Conservation (phyloP, 2,797 vertebrate genomes). For the Aphelocoma californica region DNA sequence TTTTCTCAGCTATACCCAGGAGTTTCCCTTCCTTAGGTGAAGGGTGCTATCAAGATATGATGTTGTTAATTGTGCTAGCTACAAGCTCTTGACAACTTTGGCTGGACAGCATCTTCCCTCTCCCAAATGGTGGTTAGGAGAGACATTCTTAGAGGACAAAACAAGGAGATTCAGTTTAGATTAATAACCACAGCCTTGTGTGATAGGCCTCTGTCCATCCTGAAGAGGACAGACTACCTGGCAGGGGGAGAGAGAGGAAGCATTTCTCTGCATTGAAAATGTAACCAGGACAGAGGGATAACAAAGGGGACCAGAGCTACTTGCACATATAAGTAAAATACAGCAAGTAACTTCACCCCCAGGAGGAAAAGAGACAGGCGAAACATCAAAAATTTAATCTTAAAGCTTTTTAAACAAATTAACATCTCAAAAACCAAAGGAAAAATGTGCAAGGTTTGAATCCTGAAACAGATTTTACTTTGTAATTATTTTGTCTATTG, state of each 20-base stretch:
- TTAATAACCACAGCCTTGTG: not conserved
- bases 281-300: not conserved
- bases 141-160: not conserved
- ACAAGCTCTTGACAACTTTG: not conserved
- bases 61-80: not conserved
- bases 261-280: not conserved
- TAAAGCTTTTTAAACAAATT: not conserved
- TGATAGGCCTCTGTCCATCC: not conserved
- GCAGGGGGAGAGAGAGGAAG: rapidly evolving
- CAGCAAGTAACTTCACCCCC: not conserved
- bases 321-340: not conserved
- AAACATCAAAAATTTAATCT: not conserved
- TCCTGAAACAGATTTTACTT: not conserved
- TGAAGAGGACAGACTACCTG: not conserved
- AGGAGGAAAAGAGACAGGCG: not conserved
- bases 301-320: not conserved
- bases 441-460: not conserved
- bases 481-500: not conserved
- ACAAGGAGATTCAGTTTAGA: not conserved
- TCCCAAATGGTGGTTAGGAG: not conserved
- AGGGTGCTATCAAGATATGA: not conserved
- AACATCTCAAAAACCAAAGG: not conserved
- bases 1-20: not conserved
- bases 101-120: not conserved
- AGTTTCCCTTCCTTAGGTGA: not conserved